Conservation (phyloP, 1,140 invertebrate species). For the Ctenoplectra terminalis region DNA sequence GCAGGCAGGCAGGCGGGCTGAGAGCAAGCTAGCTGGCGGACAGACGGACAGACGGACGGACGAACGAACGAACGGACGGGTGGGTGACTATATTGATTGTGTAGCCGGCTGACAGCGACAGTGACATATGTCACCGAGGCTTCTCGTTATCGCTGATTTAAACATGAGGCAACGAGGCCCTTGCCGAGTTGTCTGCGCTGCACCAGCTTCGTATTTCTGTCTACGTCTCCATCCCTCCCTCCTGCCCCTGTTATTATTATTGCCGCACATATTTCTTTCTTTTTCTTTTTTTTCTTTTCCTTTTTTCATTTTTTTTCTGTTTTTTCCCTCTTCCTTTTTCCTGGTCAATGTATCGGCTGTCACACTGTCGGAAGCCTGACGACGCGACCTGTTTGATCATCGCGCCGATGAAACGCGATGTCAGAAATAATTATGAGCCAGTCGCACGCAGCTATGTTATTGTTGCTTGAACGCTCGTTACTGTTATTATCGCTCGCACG, state of each 20-base stretch:
- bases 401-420: constrained; percentile 38
- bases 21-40: constrained; percentile 29
- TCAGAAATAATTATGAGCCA: constrained; percentile 60
- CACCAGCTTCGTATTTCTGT: constrained; percentile 72
- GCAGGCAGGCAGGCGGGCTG: constrained; percentile 52
- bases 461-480: constrained; percentile 9
- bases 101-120: constrained; percentile 83
- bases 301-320: too few species aligned
- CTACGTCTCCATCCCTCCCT: constrained; percentile 58
- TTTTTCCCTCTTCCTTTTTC: constrained; percentile 12
- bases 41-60: constrained; percentile 37
- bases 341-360: constrained; percentile 52
- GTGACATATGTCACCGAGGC: constrained; percentile 83
- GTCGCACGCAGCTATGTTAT: neutral
- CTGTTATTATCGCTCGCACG: constrained; percentile 7
- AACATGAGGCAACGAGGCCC: constrained; percentile 81
- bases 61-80: constrained; percentile 61
- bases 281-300: too few species aligned
- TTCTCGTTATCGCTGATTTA: constrained; percentile 84
- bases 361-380: constrained; percentile 55
- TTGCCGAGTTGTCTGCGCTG: constrained; percentile 75
- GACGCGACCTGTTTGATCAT: constrained; percentile 61
- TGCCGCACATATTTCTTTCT: constrained; percentile 60
- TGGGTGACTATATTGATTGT: constrained; percentile 75
- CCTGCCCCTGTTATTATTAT: constrained; percentile 64